Evolutionary conservation across 1,140 invertebrate species (phyloP).

Genomic region (Lasioglossum albipes): DNA sequence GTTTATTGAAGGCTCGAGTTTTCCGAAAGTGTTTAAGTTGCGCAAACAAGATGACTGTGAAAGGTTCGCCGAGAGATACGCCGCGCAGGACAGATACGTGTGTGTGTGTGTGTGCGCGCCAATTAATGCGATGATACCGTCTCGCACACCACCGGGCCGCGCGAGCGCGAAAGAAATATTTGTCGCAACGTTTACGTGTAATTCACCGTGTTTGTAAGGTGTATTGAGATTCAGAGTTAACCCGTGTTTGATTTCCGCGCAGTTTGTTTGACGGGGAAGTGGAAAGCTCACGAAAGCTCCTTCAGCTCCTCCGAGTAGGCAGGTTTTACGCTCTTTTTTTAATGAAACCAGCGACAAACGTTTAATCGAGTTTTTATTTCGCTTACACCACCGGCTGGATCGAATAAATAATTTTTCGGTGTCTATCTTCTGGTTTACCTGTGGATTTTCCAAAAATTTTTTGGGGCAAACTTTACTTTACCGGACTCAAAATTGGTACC

Average conservation of each 20-base stretch:
- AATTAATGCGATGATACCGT: neutral
- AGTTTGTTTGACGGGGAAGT: neutral
- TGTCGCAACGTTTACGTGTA: neutral
- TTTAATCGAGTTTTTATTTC: too few species aligned
- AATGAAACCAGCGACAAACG: too few species aligned
- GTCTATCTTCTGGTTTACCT: too few species aligned
- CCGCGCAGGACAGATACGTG: neutral
- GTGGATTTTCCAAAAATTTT: too few species aligned
- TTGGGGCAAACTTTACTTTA: too few species aligned
- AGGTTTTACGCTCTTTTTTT: too few species aligned
- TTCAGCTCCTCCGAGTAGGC: too few species aligned
- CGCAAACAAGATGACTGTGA: slow-evolving; percentile 33
- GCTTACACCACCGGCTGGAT: too few species aligned
- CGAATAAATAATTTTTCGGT: too few species aligned
- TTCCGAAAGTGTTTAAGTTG: slow-evolving; percentile 36
- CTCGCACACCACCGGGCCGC: neutral
- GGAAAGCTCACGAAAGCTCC: too few species aligned
- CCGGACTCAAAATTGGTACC: too few species aligned
- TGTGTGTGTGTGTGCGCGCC: too few species aligned
- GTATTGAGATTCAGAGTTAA: neutral
- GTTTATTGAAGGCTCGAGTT: slow-evolving; percentile 37
- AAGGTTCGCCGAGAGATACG: neutral
- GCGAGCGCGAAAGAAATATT: neutral
- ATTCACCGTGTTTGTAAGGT: neutral
- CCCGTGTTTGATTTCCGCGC: neutral